Conservation (phyloP, 2,797 vertebrate species). For the Eulemur rubriventer region DNA sequence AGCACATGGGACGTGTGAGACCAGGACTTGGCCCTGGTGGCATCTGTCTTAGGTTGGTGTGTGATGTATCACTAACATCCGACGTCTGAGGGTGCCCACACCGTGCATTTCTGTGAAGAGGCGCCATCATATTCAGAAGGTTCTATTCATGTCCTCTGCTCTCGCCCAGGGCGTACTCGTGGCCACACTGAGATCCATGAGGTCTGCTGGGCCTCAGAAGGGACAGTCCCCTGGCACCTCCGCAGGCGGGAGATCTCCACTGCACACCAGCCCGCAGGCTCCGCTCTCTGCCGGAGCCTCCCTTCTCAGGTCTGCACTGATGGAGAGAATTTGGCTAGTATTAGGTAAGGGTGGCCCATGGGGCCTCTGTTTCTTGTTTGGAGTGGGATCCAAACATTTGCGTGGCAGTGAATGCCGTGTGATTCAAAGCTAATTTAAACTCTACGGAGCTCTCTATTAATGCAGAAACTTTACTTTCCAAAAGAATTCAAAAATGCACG, state of each 20-base stretch:
- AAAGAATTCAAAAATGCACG: neutral
- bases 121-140: fast-evolving
- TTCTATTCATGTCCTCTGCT: neutral
- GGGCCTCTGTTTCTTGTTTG: neutral
- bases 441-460: neutral
- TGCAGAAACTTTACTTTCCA: neutral
- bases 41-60: neutral
- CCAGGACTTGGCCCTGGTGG: neutral
- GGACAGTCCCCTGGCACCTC: too few species aligned
- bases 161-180: fast-evolving
- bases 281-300: fast-evolving
- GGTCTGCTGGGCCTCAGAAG: neutral
- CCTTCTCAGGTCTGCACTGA: neutral
- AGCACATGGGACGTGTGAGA: fast-evolving
- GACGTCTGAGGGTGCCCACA: fast-evolving
- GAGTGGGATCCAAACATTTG: neutral
- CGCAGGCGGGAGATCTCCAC: neutral
- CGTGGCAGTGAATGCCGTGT: neutral
- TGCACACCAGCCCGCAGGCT: fast-evolving
- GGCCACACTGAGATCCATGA: fast-evolving
- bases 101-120: neutral
- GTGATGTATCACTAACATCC: too few species aligned
- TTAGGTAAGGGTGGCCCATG: neutral
- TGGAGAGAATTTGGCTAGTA: neutral
- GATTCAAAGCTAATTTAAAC: neutral